phyloP scores from a whole-genome alignment of 2,888 invertebrate genomes.

The Sialis fuliginosa region DNA sequence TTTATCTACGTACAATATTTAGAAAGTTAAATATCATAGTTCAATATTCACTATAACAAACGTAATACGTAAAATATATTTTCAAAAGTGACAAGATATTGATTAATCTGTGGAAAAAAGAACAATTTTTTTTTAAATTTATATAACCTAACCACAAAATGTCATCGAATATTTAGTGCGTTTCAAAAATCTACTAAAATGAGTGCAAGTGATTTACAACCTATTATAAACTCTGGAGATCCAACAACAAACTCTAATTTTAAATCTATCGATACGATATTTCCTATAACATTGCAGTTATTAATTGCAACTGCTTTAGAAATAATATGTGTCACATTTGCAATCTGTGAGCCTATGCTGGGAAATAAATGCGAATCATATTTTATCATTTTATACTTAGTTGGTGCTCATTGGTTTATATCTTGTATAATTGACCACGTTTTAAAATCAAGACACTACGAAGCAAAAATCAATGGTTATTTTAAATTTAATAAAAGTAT shows the following conservation, averaged over 20 bases:
- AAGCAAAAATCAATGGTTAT: conserved; percentile 43
- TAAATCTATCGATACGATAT: conserved; percentile 20
- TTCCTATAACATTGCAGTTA: conserved; percentile 19
- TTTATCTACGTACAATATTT: too few species aligned
- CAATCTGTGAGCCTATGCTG: conserved; percentile 21
- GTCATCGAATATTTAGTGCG: too few species aligned
- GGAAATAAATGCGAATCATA: conserved; percentile 33
- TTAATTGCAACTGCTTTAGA: conserved; percentile 19
- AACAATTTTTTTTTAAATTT: too few species aligned
- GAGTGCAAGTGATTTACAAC: too few species aligned
- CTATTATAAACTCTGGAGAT: too few species aligned
- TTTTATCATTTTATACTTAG: conserved; percentile 37
- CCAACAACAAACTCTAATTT: conserved; percentile 11
- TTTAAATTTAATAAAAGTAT: conserved; percentile 48
- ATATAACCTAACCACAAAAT: too few species aligned
- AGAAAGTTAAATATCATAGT: too few species aligned
- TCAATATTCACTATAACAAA: too few species aligned
- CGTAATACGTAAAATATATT: too few species aligned
- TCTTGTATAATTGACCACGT: conserved; percentile 38
- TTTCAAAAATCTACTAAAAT: too few species aligned
- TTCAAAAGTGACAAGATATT: too few species aligned
- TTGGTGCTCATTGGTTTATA: conserved; percentile 36
- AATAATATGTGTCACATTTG: conserved; percentile 21
- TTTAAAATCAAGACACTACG: conserved; percentile 37
- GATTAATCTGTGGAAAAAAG: too few species aligned